phyloP scores from a whole-genome alignment of 1,140 invertebrate species.

The Fopius arisanus region DNA sequence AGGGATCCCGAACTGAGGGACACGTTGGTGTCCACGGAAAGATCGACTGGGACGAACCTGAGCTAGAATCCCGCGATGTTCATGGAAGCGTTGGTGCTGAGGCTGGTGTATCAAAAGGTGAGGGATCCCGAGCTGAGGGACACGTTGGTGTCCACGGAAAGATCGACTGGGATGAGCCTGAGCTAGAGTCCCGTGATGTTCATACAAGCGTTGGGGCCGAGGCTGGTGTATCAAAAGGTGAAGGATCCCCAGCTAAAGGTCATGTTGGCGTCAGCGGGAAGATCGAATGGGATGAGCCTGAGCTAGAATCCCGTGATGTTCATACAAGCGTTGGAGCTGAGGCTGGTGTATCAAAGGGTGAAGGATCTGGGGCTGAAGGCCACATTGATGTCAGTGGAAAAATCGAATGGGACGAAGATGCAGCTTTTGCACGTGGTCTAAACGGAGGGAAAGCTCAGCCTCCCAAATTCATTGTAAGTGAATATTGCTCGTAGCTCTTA shows the following conservation, averaged over 20 bases:
- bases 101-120: not conserved
- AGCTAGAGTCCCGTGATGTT: too few species aligned
- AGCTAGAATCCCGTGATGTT: too few species aligned
- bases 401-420: not conserved
- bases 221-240: not conserved
- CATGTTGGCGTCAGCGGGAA: not conserved
- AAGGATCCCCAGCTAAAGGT: not conserved
- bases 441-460: not conserved
- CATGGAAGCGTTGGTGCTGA: not conserved
- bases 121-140: not conserved
- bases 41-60: not conserved
- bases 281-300: not conserved
- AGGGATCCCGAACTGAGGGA: not conserved
- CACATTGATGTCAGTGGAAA: not conserved
- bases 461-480: not conserved
- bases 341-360: not conserved
- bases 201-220: not conserved
- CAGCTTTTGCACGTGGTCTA: not conserved
- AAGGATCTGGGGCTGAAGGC: not conserved
- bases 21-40: not conserved
- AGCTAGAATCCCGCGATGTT: not conserved
- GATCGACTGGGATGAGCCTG: not conserved
- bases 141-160: not conserved
- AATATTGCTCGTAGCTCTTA: too few species aligned
- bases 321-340: not conserved